Base-by-base conservation (phyloP, 2,797 vertebrate genomes). In the Coregonus ussuriensis region DNA sequence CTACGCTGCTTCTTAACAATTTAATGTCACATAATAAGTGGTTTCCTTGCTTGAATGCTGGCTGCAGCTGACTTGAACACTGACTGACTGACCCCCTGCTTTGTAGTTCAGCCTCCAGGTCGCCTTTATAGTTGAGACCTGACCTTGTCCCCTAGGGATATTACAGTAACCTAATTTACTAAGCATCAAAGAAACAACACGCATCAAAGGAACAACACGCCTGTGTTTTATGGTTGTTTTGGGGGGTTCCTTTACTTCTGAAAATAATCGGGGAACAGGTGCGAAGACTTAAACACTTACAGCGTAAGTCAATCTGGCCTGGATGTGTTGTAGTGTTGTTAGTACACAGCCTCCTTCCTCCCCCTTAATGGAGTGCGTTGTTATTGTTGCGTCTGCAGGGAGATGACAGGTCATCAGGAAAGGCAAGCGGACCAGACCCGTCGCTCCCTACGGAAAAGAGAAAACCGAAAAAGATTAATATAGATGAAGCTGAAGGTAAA, bases 401-500 rank as follows among this genome's bases (percentile, higher is more conserved):
- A 93, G 96, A 97, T 94, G 96, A 96, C 90, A 96, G 95, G 92
- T 93, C 95, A 81, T 92, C 96, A 93, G 96, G 95, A 92, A 98
- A 97, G 95, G 94, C 95, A 89, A 95, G 94, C 92, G 96, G 95
- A 92, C 94, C 94, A 94, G 96, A 95, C 94, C 91, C 93, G n/a
- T 84, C 86, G 82, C 86, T 91, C 79, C 89, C 87, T 82, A 94
- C 94, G 92, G 96, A 95, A 88, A 95, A 95, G 93, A 96, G 96
- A 95, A 98, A 97, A 93, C 88, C 95, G 94, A 98, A 97, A 95
- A 98, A 97, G 95, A 97, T 97, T 94, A 98, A 97, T 95, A 95
- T 98, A 96, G 98, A 99, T 94, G 98, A 99, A 96, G 97, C 97
- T 84, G 98, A 99, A 97, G 98, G 98, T 99, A 97, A 93, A 88